Percentiles rank a stretch among this genome's conserved stretches.
Evolutionary conservation across 2,113 vertebrate genomes (phyloP).

Genomic region (Coreoperca whiteheadi): DNA sequence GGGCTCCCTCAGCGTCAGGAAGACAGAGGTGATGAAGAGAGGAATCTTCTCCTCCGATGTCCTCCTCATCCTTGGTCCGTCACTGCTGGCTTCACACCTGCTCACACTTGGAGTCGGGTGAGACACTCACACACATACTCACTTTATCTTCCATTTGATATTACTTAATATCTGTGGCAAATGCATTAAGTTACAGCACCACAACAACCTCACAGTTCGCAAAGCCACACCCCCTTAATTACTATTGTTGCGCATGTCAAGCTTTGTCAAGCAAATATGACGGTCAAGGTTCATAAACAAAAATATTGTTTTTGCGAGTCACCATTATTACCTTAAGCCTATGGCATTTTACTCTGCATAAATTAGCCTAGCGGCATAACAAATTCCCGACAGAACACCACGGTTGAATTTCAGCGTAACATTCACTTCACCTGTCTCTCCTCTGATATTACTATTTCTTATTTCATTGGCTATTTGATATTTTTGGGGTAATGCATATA

Average conservation of each 20-base stretch:
- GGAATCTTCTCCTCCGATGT: conserved; percentile 81
- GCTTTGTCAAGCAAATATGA: neutral
- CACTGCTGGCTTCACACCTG: conserved; percentile 78
- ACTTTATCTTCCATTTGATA: neutral
- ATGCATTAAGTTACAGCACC: neutral
- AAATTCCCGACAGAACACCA: too few species aligned
- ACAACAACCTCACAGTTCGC: too few species aligned
- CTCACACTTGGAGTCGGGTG: conserved; percentile 80
- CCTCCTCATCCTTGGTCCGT: conserved; percentile 76
- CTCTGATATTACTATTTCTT: too few species aligned
- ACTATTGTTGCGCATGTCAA: neutral
- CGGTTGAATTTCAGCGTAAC: too few species aligned
- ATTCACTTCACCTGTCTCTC: too few species aligned
- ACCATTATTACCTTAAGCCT: too few species aligned
- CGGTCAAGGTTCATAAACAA: too few species aligned
- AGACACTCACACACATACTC: conserved; percentile 12
- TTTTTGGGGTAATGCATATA: too few species aligned
- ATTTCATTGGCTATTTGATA: too few species aligned
- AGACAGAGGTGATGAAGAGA: conserved; percentile 85
- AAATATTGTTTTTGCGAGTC: too few species aligned
- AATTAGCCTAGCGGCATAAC: too few species aligned
- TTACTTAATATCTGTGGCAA: neutral
- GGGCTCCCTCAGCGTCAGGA: conserved; percentile 80
- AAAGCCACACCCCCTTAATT: neutral
- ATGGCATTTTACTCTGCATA: too few species aligned